Evolutionary conservation across 2,888 invertebrate species (phyloP), one percentile per base, ranked within the genome.

Genomic region (Ditula angustiorana): DNA sequence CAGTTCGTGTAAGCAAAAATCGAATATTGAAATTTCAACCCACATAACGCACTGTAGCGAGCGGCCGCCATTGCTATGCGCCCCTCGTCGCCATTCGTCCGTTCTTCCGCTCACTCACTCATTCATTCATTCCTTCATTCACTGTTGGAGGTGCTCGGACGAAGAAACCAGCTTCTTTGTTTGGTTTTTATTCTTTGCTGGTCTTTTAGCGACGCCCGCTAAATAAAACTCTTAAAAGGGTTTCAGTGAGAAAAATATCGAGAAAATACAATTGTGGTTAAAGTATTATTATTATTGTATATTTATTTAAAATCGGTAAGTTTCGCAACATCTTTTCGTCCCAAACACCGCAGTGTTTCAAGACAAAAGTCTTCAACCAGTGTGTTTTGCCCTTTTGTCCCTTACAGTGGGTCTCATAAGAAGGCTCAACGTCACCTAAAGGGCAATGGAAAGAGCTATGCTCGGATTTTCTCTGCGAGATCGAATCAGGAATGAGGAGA

Each of bases 21-120:
- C 52, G 46, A 59, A 59, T 64, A 64, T 64, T 64, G 53, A 59
- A 53, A 59, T 53, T 47, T 37, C 35, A 47, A 46, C 26, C 46
- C 58, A 47, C 50, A 64, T 53, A 53, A 59, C 37, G 26, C 64
- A 59, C 52, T 59, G 52, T 26, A 49, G 50, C 5, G 7, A 52
- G 21, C 16, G 21, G 28, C 21, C n/a, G 28, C 8, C 47, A 64
- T 64, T 64, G 64, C 23, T 59, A 64, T 64, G 58, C 64, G 35
- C 26, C 64, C 58, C 53, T 37, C 64, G 59, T 64, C 10, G 26
- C 21, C 57, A 49, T 61, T 33, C 62, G 49, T 28, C 41, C 37
- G 49, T 28, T 49, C 37, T 56, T 56, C 56, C 49, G 37, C 26
- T 56, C 62, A 55, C 56, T 57, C 44, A 37, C 24, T 63, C 56